Evolutionary conservation across 37 sponge, comb jelly and placozoan genomes (phyloP), one percentile per base, ranked within the genome.

Genomic region (Halichondria panicea): DNA sequence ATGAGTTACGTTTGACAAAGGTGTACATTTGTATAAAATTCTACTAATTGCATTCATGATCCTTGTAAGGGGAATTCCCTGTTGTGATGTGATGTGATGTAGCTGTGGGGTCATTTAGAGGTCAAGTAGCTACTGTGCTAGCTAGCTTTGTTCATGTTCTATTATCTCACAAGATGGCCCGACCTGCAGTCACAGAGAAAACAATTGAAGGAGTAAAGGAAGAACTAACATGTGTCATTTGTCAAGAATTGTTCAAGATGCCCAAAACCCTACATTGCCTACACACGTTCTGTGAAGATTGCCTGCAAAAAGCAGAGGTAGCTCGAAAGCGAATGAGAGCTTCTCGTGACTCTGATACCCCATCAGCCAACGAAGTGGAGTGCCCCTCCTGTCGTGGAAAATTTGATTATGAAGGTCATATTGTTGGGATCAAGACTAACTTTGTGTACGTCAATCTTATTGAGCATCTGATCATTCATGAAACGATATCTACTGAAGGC

Each of bases 231-330:
- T 86, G 87, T 56, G 54, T 53, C 19, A 48, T 86, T 21, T 86
- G 87, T 44, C 63, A 25, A 22, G 81, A 86, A 6, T 55, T 79
- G 8, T 86, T 58, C 50, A 65, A 9, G 5, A 38, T 39, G 37
- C 87, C 87, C 43, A 86, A 86, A 68, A 80, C 81, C 18, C 81
- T 86, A 12, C 74, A 80, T n/a, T 86, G 87, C 39, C 61, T 86
- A 2, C 87, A 86, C 63, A 79, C 87, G 9, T 86, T 86, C 75
- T 86, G 87, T 30, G 43, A 40, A 15, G 27, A 54, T 37, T 86
- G 87, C 55, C 41, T 86, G n/a, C 24, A 43, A 22, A 25, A 2
- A 0, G 36, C 40, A 42, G 84, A 70, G 37, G 63, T 3, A 3
- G 61, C 78, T 25, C 55, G 83, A 18, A 25, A 61, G 30, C 59